Conservation (phyloP, 2,797 vertebrate genomes). For the Zonotrichia albicollis region DNA sequence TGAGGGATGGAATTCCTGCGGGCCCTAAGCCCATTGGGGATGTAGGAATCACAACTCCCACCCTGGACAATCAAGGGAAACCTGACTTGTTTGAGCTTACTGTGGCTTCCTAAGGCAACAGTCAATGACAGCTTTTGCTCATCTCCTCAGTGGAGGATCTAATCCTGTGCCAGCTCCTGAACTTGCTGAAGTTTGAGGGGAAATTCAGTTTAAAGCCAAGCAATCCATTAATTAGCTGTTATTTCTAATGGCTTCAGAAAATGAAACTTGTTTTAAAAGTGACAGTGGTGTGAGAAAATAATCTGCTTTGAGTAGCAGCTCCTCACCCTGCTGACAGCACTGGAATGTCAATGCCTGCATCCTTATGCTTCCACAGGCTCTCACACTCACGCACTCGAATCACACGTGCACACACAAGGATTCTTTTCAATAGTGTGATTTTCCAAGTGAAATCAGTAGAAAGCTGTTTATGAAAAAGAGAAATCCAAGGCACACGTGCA, state of each 20-base stretch:
- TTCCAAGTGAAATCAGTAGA: conserved; percentile 34
- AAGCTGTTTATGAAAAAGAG: conserved; percentile 16
- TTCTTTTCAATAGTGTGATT: conserved; percentile 23
- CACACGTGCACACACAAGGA: not conserved
- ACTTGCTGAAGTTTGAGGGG: not conserved
- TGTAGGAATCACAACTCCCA: not conserved
- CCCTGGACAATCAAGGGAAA: not conserved
- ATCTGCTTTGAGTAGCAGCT: conserved; percentile 62
- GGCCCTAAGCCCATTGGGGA: rapidly evolving
- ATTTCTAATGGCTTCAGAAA: conserved; percentile 54
- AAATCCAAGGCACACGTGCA: conserved; percentile 7
- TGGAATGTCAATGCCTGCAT: conserved; percentile 52
- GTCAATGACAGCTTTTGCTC: not conserved
- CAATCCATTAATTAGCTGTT: conserved; percentile 57
- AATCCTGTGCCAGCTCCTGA: not conserved
- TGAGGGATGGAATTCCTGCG: not conserved
- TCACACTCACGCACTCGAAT: not conserved
- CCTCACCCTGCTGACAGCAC: conserved; percentile 55
- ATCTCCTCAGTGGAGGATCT: not conserved
- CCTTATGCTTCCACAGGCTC: conserved; percentile 59
- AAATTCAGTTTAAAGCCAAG: conserved; percentile 13
- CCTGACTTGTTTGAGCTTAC: not conserved
- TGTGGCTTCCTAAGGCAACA: not conserved
- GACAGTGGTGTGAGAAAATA: conserved; percentile 60
- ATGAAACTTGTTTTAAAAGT: conserved; percentile 41